Base-by-base conservation (phyloP, 2,113 vertebrate species). In the Mormyrus iriodes region DNA sequence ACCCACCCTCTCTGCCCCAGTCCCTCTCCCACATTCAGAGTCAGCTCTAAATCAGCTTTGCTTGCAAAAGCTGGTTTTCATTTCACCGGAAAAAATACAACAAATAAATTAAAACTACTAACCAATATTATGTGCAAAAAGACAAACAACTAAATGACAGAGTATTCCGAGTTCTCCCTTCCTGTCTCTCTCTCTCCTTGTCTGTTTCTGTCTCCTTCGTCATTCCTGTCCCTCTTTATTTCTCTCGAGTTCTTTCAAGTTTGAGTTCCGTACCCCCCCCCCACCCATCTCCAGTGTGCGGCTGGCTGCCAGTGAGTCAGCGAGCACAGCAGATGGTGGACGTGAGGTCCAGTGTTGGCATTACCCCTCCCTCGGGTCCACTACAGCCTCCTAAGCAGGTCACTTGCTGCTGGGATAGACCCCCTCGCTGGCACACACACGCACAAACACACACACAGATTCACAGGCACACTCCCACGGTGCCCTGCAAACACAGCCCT, bases 401-500 rank as follows among this genome's bases (percentile, higher is more conserved):
- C 88, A 88, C 88, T 69, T 88, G 88, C 88, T 89, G 89, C 90
- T 89, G 88, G 90, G 91, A 85, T 83, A 12, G 6, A 90, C 90
- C 12, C 49, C 42, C 49, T 79, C 65, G 42, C 87, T n/a, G 5
- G 8, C 44, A 1, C 21, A n/a, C 44, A 35, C 42, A 10, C 90
- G 17, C 17, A 39, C 21, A 10, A n/a, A 76, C 49, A 76, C 48
- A 88, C 42, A 86, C 88, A 88, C 61, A 79, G 69, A 84, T 86
- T 83, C 89, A 3, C 88, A 85, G 82, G 48, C 89, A 82, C 55
- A 4, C 8, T 19, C 35, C n/a, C 53, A 69, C 15, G 46, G 91
- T 35, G 79, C 21, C 35, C 17, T 24, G 17, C 35, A 24, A 42
- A 48, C 24, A 2, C 2, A 42, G 44, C 79, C 21, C 44, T 3